These are phyloP conservation scores for Timandra comae DNA, from an alignment of 2,888 invertebrate genomes.

Conservation along the genomic window DNA sequence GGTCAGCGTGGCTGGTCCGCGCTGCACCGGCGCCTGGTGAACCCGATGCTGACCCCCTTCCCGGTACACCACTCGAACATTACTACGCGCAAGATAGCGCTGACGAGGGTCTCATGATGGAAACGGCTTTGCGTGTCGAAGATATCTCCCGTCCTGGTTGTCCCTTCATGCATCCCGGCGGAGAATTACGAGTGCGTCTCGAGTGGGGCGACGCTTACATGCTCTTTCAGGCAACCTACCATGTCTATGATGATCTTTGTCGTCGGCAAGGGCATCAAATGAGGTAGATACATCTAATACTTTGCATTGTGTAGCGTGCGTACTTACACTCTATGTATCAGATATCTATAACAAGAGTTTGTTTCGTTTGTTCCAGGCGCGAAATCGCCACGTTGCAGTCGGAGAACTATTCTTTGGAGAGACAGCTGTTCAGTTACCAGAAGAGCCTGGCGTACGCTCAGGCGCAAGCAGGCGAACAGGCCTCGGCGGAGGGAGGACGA, in stretches of 20 bases:
- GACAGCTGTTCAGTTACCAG: constrained; percentile 89
- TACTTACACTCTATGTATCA: not conserved
- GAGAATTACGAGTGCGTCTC: constrained; percentile 84
- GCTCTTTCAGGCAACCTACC: constrained; percentile 87
- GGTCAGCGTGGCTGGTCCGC: constrained; percentile 82
- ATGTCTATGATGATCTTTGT: constrained; percentile 88
- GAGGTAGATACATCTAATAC: constrained; percentile 74
- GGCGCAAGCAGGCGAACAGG: constrained; percentile 75
- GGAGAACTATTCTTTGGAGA: constrained; percentile 89
- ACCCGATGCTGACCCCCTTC: constrained; percentile 80
- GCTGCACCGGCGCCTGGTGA: constrained; percentile 73
- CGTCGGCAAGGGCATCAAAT: constrained; percentile 89
- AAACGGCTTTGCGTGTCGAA: constrained; percentile 84
- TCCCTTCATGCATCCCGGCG: constrained; percentile 83
- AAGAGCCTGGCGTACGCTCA: constrained; percentile 85
- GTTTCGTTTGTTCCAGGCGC: constrained; percentile 70
- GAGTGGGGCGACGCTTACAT: constrained; percentile 90
- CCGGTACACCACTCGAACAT: constrained; percentile 85
- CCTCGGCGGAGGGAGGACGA: constrained; percentile 49
- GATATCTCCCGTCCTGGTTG: constrained; percentile 82
- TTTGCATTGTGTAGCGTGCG: not conserved
- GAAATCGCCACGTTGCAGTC: constrained; percentile 87
- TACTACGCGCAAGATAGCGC: constrained; percentile 88
- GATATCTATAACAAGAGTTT: not conserved
- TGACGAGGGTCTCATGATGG: constrained; percentile 89